Evolutionary conservation across 2,113 vertebrate genomes (phyloP), one percentile per base, ranked within the genome.

Genomic region (Sinocyclocheilus maitianheensis): DNA sequence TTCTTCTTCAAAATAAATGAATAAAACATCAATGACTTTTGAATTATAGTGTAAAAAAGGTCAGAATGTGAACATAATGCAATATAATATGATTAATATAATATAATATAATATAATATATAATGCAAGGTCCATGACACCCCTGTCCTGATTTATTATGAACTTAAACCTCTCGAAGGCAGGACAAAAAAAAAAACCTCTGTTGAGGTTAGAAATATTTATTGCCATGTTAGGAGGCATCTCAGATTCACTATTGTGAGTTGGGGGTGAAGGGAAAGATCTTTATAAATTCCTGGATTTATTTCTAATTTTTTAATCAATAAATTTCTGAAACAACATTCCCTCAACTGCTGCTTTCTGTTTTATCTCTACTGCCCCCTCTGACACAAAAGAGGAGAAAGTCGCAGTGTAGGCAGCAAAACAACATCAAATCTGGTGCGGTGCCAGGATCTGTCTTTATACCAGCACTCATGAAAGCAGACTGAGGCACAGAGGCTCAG

Each of bases 341-440:
- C 60, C 58, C 77, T 48, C 71, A 71, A 58, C 69, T 67, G 60
- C 71, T 69, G 48, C 72, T 82, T 74, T n/a, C 30, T 85, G 74
- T 83, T 65, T 79, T 58, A 71, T 86, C 87, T 86, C 24, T 30
- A 43, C 84, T 86, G 46, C 80, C 24, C 79, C 62, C 77, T 84
- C 55, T 86, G 81, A 86, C 81, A 86, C 75, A 37, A 82, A 55
- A 79, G 24, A 46, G 46, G 26, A 84, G 58, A 74, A 51, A 83
- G 58, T 18, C 16, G 26, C 71, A 13, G 62, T 82, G 87, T 83
- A 81, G 84, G 84, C 14, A 58, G 84, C 24, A 60, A 78, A 86
- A 85, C 55, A 86, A 74, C 87, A 83, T 86, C 81, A 86, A 75
- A 60, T 65, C 84, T 86, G 80, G 76, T 75, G 40, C 34, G 8